Percentiles rank a stretch among this genome's conserved stretches.
Evolutionary conservation across 1,140 invertebrate species (phyloP).

Genomic region (Sitophilus oryzae): DNA sequence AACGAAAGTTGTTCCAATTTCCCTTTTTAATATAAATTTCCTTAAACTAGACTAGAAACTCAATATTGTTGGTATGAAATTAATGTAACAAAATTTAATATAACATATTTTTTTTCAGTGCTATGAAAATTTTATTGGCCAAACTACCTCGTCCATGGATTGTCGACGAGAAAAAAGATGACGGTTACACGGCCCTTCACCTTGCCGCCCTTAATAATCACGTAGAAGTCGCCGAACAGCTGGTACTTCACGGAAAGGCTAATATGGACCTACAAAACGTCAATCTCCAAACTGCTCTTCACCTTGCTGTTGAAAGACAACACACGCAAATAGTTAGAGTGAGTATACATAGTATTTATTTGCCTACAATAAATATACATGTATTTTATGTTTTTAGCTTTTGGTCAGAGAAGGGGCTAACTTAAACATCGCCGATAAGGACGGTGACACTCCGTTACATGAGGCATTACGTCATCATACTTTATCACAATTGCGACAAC

Average conservation of each 20-base stretch:
- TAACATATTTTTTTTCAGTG: conserved; percentile 54
- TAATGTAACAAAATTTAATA: conserved; percentile 4
- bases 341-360: too few relatives aligned
- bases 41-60: too few relatives aligned
- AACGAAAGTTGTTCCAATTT: too few relatives aligned
- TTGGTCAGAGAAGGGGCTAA: conserved; percentile 89
- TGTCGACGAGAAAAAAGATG: conserved; percentile 97
- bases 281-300: conserved; percentile 92
- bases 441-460: conserved; percentile 92
- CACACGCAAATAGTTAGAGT: conserved; percentile 91
- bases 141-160: conserved; percentile 94
- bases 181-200: conserved; percentile 94
- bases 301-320: conserved; percentile 91
- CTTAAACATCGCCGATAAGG: conserved; percentile 92
- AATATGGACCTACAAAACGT: conserved; percentile 92
- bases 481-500: conserved; percentile 84
- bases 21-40: too few relatives aligned
- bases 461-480: conserved; percentile 94
- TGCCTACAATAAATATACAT: too few relatives aligned
- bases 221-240: conserved; percentile 90
- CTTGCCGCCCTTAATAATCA: conserved; percentile 95
- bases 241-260: conserved; percentile 81
- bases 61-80: neutral
- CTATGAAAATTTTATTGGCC: conserved; percentile 87
- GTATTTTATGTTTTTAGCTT: conserved; percentile 52